Evolutionary conservation across 2,113 vertebrate genomes (phyloP), one percentile per base, ranked within the genome.

Genomic region (Nannospalax galili): DNA sequence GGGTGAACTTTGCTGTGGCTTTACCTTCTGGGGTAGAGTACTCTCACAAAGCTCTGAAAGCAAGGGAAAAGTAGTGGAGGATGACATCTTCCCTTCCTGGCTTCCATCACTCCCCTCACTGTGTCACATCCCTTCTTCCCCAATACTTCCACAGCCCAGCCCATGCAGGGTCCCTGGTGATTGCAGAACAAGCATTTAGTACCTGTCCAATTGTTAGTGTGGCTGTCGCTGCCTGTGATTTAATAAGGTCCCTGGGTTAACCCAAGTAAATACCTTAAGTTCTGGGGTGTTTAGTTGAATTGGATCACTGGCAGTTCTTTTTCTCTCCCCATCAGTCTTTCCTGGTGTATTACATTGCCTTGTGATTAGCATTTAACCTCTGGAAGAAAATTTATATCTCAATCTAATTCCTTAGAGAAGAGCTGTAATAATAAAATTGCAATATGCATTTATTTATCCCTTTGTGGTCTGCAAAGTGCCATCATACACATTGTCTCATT

Each of bases 321-420:
- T 65, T 2, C 22, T 87, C 4, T 84, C 14, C 19, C 14, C 11
- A 24, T 74, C 45, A 28, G 42, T 70, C 64, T 95, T 88, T 89
- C 40, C 92, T 86, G 35, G 16, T 88, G 3, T 64, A 56, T 91
- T 88, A 30, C 91, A 28, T 73, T 84, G 28, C 45, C 16, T 65
- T 10, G 17, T 90, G 40, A 52, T 79, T 42, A 94, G 52, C 30
- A 87, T 87, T 91, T 72, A 52, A 32, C 24, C 42, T 37, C n/a
- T 64, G 78, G 45, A 88, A 80, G 52, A 67, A 88, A 85, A 92
- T 91, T 93, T 75, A 65, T 88, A 79, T 78, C 62, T 88, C 90
- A 85, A 78, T 48, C 42, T 88, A 94, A 94, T 72, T 92, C 81
- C 60, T 77, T 74, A 82, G 90, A 92, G 40, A 75, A 94, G 64